A percentile compares a stretch with the other conserved stretches of the same genome.
Conservation (phyloP, 2,113 vertebrate genomes). For the Leptodactylus fuscus region DNA sequence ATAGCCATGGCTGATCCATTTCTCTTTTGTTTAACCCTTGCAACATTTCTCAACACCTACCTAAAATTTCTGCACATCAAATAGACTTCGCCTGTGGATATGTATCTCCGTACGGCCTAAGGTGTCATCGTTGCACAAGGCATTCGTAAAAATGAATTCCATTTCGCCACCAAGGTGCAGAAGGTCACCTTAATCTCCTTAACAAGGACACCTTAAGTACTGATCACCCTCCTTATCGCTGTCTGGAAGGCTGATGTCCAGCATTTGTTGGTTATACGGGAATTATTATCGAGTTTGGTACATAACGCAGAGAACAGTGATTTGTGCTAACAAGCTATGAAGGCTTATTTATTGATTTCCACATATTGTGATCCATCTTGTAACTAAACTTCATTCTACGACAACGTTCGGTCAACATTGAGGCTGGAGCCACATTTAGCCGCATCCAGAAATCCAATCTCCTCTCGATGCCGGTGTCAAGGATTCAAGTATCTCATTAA, state of each 20-base stretch:
- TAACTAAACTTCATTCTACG: constrained; percentile 4
- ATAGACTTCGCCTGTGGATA: neutral
- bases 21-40: too few species aligned
- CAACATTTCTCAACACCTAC: too few species aligned
- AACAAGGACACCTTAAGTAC: neutral
- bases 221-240: neutral
- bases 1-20: too few species aligned
- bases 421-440: constrained; percentile 24
- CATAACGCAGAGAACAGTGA: neutral
- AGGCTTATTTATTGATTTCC: constrained; percentile 16
- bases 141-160: neutral
- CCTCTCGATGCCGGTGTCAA: constrained; percentile 3
- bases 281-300: neutral
- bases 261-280: neutral
- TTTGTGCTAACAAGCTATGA: neutral
- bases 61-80: too few species aligned
- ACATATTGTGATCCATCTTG: neutral
- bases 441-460: constrained; percentile 39
- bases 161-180: neutral
- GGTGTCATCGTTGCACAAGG: too few species aligned
- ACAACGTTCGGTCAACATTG: neutral
- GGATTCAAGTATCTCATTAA: constrained; percentile 50
- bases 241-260: too few species aligned
- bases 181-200: neutral
- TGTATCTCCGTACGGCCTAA: too few species aligned